These are phyloP conservation scores for Cichladusa arquata DNA, from an alignment of 2,113 vertebrate genomes.

Conservation along the genomic window DNA sequence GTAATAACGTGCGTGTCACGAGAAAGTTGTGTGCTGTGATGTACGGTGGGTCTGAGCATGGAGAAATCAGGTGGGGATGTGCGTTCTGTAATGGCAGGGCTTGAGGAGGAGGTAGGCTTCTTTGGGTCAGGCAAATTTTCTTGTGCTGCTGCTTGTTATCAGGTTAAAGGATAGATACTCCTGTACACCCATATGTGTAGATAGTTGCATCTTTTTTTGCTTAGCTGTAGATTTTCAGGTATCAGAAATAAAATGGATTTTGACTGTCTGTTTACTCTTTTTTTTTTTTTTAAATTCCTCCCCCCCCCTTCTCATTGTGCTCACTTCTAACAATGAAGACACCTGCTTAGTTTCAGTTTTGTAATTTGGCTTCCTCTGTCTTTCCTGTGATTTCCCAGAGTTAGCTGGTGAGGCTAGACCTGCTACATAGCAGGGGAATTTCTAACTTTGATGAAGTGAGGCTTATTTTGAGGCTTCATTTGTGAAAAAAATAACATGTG, in stretches of 20 bases:
- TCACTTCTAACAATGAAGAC: conserved; percentile 46
- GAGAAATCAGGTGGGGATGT: not conserved
- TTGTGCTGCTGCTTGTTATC: not conserved
- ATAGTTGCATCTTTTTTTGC: not conserved
- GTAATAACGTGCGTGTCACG: not conserved
- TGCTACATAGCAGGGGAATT: not conserved
- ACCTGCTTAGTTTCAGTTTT: conserved; percentile 67
- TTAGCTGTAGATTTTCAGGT: not conserved
- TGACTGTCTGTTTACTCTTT: conserved; percentile 30
- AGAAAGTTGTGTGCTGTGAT: conserved; percentile 22
- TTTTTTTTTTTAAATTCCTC: not conserved
- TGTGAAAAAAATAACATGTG: not conserved
- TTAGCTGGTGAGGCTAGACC: not conserved
- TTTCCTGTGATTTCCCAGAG: not conserved
- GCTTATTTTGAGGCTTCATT: not conserved
- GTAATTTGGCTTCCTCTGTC: not conserved
- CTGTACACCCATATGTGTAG: not conserved
- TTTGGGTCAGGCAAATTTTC: conserved; percentile 36
- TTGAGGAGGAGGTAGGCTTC: conserved; percentile 20
- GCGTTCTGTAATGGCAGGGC: not conserved
- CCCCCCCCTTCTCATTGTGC: not conserved
- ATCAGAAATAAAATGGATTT: not conserved
- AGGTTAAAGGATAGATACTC: not conserved
- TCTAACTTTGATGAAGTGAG: not conserved
- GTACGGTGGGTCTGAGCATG: not conserved